A percentile compares a stretch with the other conserved stretches of the same genome.
Conservation (phyloP, 2,113 vertebrate species). For the Galeopterus variegatus region DNA sequence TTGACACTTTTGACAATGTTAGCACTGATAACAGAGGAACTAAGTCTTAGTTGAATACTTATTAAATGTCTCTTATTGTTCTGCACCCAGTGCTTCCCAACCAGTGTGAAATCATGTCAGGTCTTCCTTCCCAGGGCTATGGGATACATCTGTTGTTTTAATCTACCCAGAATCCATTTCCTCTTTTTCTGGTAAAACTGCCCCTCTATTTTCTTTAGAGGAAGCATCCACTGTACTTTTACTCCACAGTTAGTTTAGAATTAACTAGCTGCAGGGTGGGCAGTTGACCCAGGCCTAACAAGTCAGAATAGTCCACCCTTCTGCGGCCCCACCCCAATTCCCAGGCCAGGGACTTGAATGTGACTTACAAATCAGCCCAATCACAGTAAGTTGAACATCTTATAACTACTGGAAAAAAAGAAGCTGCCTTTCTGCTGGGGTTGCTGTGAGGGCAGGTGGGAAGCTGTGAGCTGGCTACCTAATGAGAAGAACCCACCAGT, state of each 20-base stretch:
- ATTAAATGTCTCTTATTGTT: background rate
- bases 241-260: background rate
- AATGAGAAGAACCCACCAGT: background rate
- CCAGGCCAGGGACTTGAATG: background rate
- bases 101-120: background rate
- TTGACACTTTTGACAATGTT: constrained; percentile 49
- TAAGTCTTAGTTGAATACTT: background rate
- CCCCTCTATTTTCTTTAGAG: background rate
- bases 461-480: background rate
- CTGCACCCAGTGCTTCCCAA: background rate
- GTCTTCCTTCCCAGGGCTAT: background rate
- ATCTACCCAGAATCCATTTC: background rate
- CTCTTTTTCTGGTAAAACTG: background rate
- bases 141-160: background rate
- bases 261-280: background rate
- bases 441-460: background rate
- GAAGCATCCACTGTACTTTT: background rate
- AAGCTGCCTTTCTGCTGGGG: background rate
- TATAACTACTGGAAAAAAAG: background rate
- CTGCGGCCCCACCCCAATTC: background rate
- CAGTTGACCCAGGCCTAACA: background rate
- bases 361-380: background rate
- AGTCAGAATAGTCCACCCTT: background rate
- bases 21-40: background rate
- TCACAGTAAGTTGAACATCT: background rate